Evolutionary conservation across 2,888 invertebrate genomes (phyloP), one percentile per base, ranked within the genome.

Genomic region (Stenotaenia linearis): DNA sequence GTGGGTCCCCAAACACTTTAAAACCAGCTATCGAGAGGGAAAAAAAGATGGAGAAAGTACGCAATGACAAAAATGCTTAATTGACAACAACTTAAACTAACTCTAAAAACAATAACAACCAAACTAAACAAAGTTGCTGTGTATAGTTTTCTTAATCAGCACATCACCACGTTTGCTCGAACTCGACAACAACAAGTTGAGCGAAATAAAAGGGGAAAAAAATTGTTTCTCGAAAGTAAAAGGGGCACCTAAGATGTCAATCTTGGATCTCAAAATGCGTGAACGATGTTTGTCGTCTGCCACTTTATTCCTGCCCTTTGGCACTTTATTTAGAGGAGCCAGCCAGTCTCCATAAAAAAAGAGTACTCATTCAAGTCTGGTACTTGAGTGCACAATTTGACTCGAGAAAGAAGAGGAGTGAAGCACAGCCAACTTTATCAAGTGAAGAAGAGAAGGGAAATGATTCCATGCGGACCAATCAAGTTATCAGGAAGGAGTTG

Each of bases 371-470:
- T 56, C 56, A 56, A 56, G 56, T 56, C 56, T 56, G 56, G 56
- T 56, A 56, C 56, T 56, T 56, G 56, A 56, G 56, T 56, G 56
- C 56, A 56, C 56, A 56, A 56, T 56, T 56, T 56, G 56, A 56
- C 21, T 56, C 5, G 56, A 56, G 56, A 56, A 56, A 56, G 56
- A 56, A 56, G 56, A 56, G 37, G 37, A 56, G 56, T 56, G 56
- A 56, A 56, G 23, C 21, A 56, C 1, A 56, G 56, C 56, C 56
- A 56, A 56, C 56, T 56, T 56, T 56, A 56, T 56, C 56, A 56
- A 56, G 56, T 56, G 56, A 56, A 56, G 56, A n/a, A 23, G 18
- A 56, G 56, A 56, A 5, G 56, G 56, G 56, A 56, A 56, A 56
- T 56, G 56, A 56, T 56, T 56, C 56, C 56, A 56, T 18, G 56